Conservation (phyloP, 2,797 vertebrate genomes). For the Hylomyscus alleni region DNA sequence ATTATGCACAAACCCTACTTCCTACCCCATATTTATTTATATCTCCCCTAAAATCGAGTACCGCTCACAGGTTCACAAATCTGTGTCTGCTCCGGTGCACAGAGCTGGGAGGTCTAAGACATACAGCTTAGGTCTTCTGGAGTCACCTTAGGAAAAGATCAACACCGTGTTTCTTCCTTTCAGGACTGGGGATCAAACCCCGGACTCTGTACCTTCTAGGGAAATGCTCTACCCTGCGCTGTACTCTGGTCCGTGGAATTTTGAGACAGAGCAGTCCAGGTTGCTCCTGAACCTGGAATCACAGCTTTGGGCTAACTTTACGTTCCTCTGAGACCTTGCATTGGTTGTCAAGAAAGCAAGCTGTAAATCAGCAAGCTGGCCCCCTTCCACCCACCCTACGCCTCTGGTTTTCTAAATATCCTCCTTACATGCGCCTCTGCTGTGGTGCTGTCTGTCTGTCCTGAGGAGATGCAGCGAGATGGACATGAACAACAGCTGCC, state of each 20-base stretch:
- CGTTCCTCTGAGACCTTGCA: background rate
- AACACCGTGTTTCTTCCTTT: background rate
- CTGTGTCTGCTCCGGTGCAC: background rate
- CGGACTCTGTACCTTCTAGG: background rate
- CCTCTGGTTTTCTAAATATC: background rate
- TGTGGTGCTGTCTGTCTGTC: background rate
- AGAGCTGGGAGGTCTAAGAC: background rate
- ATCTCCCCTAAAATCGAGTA: background rate
- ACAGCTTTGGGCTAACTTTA: background rate
- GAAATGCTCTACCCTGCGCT: background rate
- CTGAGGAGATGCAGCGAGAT: background rate
- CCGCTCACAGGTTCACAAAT: constrained; percentile 4
- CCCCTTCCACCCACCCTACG: no score
- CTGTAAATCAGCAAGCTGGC: background rate
- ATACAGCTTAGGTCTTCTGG: background rate
- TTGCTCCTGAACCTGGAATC: background rate
- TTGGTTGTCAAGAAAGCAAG: background rate
- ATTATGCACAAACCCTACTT: background rate
- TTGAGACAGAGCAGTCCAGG: background rate
- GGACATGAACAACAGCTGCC: background rate
- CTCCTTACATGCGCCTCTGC: background rate
- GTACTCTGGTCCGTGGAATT: background rate
- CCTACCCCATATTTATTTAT: background rate
- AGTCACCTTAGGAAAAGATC: background rate
- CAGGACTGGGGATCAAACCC: background rate